Percentiles rank a stretch among this genome's conserved stretches.
Conservation (phyloP, 2,888 invertebrate species). For the Trichopria drosophilae region DNA sequence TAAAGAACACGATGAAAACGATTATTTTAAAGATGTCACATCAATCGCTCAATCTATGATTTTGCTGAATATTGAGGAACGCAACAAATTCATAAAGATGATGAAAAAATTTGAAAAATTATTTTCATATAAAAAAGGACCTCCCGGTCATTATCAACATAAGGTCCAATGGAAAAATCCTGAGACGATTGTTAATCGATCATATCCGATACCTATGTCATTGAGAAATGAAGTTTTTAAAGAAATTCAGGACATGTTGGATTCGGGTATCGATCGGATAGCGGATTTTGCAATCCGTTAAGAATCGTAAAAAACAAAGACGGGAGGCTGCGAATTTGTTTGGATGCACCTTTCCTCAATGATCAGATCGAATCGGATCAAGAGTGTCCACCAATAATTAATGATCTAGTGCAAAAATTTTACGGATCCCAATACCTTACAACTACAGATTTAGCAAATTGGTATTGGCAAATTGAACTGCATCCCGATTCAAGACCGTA, state of each 20-base stretch:
- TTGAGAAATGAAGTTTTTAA: slow-evolving; percentile 3
- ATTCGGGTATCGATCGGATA: slow-evolving; percentile 7
- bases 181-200: too few species aligned
- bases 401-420: too few species aligned
- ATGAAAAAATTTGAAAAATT: slow-evolving; percentile 1
- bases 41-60: too few species aligned
- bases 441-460: slow-evolving; percentile 33
- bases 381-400: slow-evolving; percentile 35
- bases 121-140: not conserved
- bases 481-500: slow-evolving; percentile 19
- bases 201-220: slow-evolving; percentile 10
- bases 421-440: slow-evolving; percentile 33
- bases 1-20: too few species aligned
- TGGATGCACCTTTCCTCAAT: slow-evolving; percentile 38
- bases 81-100: not conserved
- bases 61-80: not conserved
- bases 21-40: too few species aligned
- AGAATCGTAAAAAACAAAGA: slow-evolving; percentile 21
- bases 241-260: slow-evolving; percentile 12
- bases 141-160: slow-evolving; percentile 10
- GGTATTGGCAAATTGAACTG: too few species aligned
- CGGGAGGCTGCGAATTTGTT: too few species aligned
- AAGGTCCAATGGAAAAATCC: slow-evolving; percentile 6
- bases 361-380: slow-evolving; percentile 41
- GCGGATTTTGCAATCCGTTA: slow-evolving; percentile 11